Evolutionary conservation across 1,140 invertebrate genomes (phyloP).

Genomic region (Mercenaria mercenaria): DNA sequence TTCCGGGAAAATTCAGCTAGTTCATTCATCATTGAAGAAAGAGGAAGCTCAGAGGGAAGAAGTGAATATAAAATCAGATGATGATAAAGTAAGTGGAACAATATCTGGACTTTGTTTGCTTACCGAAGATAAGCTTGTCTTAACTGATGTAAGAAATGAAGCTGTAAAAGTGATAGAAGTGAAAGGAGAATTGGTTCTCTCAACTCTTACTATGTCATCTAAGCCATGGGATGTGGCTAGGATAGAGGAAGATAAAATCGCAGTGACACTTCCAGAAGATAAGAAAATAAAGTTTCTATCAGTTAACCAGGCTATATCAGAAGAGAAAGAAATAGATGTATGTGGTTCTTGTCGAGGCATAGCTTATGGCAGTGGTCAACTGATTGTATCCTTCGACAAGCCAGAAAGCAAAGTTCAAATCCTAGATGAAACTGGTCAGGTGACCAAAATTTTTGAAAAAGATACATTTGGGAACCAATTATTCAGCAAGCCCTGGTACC

Average conservation of each 20-base stretch:
- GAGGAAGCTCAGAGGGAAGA: neutral
- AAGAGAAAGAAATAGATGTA: neutral
- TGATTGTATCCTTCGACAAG: slow-evolving; percentile 1
- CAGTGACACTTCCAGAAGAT: slow-evolving; percentile 7
- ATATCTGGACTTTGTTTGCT: neutral
- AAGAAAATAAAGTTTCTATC: neutral
- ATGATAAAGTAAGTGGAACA: neutral
- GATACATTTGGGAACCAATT: neutral
- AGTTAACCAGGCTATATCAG: neutral
- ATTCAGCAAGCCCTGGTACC: neutral
- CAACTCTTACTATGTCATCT: neutral
- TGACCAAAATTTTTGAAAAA: neutral
- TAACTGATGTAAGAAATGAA: slow-evolving; percentile 4
- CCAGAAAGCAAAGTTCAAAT: slow-evolving; percentile 21
- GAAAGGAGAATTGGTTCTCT: neutral
- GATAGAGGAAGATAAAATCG: neutral
- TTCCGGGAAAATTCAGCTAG: neutral
- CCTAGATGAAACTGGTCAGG: neutral
- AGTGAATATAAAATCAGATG: neutral
- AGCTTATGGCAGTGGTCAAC: neutral
- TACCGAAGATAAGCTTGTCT: neutral
- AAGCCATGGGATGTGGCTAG: slow-evolving; percentile 16
- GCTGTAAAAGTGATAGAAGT: neutral
- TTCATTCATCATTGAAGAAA: neutral
- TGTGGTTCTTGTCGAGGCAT: neutral